Percentiles rank a stretch among this genome's conserved stretches.
Evolutionary conservation across 2,888 invertebrate species (phyloP).

Genomic region (Clunio marinus): DNA sequence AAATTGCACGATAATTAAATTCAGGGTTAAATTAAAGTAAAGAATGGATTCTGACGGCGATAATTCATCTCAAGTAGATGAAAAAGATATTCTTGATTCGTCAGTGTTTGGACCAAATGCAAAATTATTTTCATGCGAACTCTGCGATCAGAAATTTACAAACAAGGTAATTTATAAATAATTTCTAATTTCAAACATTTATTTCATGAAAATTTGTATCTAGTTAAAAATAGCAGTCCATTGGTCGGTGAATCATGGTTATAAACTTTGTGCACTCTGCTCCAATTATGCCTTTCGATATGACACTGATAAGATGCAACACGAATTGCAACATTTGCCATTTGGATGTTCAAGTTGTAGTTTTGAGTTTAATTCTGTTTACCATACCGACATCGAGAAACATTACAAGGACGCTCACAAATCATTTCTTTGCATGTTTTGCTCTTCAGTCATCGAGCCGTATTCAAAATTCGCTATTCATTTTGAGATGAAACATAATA

Average conservation of each 20-base stretch:
- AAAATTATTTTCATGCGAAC: neutral
- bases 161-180: conserved; percentile 17
- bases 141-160: conserved; percentile 30
- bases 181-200: no score
- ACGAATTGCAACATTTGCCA: conserved; percentile 9
- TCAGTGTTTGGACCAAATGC: neutral
- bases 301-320: conserved; percentile 13
- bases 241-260: conserved; percentile 7
- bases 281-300: conserved; percentile 23
- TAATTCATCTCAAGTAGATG: neutral
- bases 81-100: conserved; percentile 7
- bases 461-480: conserved; percentile 21
- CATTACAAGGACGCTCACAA: conserved; percentile 23
- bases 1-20: no score
- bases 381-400: neutral
- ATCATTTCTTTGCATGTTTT: conserved; percentile 20
- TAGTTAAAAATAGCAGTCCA: conserved; percentile 17
- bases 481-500: conserved; percentile 24
- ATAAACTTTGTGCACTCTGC: conserved; percentile 16
- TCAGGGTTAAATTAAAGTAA: no score
- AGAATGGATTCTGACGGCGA: neutral
- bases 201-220: neutral
- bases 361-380: neutral
- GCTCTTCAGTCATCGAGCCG: conserved; percentile 19
- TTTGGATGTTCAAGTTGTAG: conserved; percentile 22